Conservation (phyloP, 1,140 invertebrate species). For the Brachionus rubens region DNA sequence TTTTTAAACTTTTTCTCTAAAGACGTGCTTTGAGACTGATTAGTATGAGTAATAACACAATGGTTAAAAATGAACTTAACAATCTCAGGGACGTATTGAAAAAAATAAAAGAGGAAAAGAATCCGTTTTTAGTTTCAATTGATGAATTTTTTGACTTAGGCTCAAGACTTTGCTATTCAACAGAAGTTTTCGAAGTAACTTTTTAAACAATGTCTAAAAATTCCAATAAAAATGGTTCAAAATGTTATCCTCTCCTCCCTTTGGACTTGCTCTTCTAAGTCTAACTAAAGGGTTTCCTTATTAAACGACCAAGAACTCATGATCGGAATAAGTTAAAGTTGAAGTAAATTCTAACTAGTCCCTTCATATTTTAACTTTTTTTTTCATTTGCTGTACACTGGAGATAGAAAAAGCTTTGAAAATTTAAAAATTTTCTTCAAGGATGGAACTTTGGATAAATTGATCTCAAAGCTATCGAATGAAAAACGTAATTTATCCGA, state of each 20-base stretch:
- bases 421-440: not conserved
- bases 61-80: not conserved
- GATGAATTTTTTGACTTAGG: slow-evolving; percentile 16
- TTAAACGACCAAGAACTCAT: too few relatives aligned
- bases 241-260: too few relatives aligned
- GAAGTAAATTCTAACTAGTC: too few relatives aligned
- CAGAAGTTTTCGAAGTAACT: slow-evolving; percentile 10
- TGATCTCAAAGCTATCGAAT: not conserved
- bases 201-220: too few relatives aligned
- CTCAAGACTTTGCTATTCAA: not conserved
- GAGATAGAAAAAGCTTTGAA: not conserved
- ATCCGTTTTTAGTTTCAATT: not conserved
- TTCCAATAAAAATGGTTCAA: too few relatives aligned
- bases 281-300: too few relatives aligned
- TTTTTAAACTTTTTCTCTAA: not conserved
- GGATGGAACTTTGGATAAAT: not conserved
- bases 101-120: not conserved
- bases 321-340: too few relatives aligned
- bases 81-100: not conserved
- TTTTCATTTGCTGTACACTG: too few relatives aligned
- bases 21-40: not conserved
- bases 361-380: too few relatives aligned
- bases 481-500: not conserved
- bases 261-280: too few relatives aligned
- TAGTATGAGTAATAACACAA: not conserved